A percentile compares a stretch with the other conserved stretches of the same genome.
phyloP scores from a whole-genome alignment of 1,140 invertebrate species.

The Brachionus plicatilis region DNA sequence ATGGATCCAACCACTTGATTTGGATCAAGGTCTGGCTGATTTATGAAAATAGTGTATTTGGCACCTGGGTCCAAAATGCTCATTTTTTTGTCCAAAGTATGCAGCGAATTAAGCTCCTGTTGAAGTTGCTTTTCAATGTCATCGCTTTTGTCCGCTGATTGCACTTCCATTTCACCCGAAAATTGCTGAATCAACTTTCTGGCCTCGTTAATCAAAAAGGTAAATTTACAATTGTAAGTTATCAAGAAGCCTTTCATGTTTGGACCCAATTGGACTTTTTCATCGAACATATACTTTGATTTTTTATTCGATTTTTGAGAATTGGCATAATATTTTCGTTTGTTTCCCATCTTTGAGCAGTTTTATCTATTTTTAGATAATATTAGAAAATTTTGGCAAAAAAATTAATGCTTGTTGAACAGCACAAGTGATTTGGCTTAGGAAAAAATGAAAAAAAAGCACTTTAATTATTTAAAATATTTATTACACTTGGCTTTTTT shows the following conservation, averaged over 20 bases:
- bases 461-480: not conserved
- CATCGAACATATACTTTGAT: conserved; percentile 13
- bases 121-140: conserved; percentile 33
- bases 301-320: conserved; percentile 5
- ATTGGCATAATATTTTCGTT: not conserved
- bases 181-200: conserved; percentile 31
- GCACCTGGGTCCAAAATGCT: conserved; percentile 25
- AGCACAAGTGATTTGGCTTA: not conserved
- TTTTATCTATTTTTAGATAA: not conserved
- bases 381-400: not conserved
- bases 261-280: not conserved
- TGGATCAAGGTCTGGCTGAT: not conserved
- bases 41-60: conserved; percentile 32
- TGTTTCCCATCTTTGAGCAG: conserved; percentile 8
- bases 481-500: not conserved
- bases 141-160: not conserved
- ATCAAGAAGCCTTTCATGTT: conserved; percentile 23
- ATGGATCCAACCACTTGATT: conserved; percentile 10
- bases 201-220: conserved; percentile 20
- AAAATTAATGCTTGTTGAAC: conserved; percentile 8
- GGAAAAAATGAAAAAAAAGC: not conserved
- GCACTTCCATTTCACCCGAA: not conserved
- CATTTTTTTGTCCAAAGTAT: not conserved
- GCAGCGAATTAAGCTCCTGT: not conserved
- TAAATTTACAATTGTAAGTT: conserved; percentile 40